These are phyloP conservation scores for Knipowitschia caucasica DNA, from an alignment of 2,797 vertebrate species.

Conservation along the genomic window DNA sequence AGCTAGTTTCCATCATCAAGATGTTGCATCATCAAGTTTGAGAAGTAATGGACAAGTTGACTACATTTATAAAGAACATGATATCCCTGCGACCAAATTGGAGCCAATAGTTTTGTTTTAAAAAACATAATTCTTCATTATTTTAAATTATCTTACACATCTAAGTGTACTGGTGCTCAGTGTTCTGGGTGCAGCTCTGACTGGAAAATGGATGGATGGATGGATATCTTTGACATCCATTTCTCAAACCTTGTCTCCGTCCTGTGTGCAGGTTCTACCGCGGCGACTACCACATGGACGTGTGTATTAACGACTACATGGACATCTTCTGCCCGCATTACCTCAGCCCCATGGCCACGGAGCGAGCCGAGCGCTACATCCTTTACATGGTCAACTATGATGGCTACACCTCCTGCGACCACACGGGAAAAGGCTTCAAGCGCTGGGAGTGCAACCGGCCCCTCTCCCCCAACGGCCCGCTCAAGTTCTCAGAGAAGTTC, in stretches of 20 bases:
- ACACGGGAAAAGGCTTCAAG: slow-evolving; percentile 96
- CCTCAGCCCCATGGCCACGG: slow-evolving; percentile 82
- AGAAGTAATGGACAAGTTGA: no score
- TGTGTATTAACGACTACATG: slow-evolving; percentile 98
- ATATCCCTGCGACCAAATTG: no score
- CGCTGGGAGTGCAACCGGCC: slow-evolving; percentile 98
- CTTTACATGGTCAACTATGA: slow-evolving; percentile 99
- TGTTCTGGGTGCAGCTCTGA: no score
- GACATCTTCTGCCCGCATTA: slow-evolving; percentile 98
- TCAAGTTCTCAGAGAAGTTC: slow-evolving; percentile 99
- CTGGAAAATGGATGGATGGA: no score
- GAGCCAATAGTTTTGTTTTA: no score
- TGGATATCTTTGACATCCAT: no score
- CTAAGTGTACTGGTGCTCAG: no score
- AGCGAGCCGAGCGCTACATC: slow-evolving; percentile 89
- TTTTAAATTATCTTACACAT: no score
- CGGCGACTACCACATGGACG: slow-evolving; percentile 94
- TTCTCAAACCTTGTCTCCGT: neutral
- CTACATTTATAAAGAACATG: no score
- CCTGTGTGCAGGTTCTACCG: slow-evolving; percentile 84
- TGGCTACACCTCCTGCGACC: slow-evolving; percentile 96
- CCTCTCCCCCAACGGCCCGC: slow-evolving; percentile 88
- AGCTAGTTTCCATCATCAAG: no score
- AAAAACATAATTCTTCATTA: no score
- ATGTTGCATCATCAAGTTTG: no score